phyloP scores from a whole-genome alignment of 2,888 invertebrate species.

The Agapetus fuscipes region DNA sequence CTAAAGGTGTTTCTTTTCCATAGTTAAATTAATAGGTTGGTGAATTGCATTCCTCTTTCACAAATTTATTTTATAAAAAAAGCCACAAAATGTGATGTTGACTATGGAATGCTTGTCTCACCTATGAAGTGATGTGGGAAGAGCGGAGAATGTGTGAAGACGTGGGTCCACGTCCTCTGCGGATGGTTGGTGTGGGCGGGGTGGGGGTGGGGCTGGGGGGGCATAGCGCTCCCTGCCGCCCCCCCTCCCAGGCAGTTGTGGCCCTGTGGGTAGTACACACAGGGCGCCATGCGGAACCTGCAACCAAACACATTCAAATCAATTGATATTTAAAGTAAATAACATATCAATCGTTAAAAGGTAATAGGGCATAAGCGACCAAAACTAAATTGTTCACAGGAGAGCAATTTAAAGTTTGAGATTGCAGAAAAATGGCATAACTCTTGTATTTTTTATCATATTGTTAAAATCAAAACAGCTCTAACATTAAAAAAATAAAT shows the following conservation, averaged over 20 bases:
- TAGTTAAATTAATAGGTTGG: too few relatives aligned
- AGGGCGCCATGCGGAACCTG: conserved; percentile 15
- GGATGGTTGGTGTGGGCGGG: conserved; percentile 22
- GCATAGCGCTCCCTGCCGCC: conserved; percentile 9
- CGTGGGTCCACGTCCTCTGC: conserved; percentile 17
- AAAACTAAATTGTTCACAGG: too few relatives aligned
- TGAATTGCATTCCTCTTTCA: too few relatives aligned
- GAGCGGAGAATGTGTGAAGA: conserved; percentile 18
- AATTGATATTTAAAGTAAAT: neutral
- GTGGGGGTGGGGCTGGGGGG: conserved; percentile 15
- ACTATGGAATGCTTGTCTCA: conserved; percentile 1
- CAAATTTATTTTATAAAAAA: too few relatives aligned
- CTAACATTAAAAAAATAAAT: too few relatives aligned
- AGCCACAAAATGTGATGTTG: neutral
- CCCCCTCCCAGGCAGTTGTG: conserved; percentile 4
- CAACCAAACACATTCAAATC: neutral
- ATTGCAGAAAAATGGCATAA: too few relatives aligned
- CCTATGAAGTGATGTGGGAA: conserved; percentile 14
- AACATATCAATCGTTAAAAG: neutral
- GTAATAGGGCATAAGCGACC: too few relatives aligned
- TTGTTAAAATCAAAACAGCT: too few relatives aligned
- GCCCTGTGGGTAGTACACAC: conserved; percentile 14
- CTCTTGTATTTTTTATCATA: too few relatives aligned
- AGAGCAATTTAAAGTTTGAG: too few relatives aligned
- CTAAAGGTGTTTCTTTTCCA: too few relatives aligned